These are phyloP conservation scores for Xenentodon cancila DNA, from an alignment of 2,797 vertebrate species.

Conservation along the genomic window DNA sequence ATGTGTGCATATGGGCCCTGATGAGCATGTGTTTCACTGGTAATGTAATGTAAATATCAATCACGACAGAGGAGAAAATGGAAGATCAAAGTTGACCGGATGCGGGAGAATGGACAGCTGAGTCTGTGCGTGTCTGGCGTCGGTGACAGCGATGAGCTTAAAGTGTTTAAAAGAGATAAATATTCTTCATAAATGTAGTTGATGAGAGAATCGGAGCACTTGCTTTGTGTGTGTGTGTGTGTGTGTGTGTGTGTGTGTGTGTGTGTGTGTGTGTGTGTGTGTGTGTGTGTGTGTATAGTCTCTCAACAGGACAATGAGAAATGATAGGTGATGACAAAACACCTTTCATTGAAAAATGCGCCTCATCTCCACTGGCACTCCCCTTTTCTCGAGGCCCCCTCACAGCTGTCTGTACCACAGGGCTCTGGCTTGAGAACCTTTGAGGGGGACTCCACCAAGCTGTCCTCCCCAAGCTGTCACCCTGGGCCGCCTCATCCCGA, in stretches of 20 bases:
- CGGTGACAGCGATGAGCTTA: slow-evolving; percentile 41
- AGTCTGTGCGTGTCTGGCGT: slow-evolving; percentile 42
- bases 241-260: not conserved
- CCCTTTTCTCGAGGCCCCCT: slow-evolving; percentile 52
- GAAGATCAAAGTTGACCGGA: slow-evolving; percentile 66
- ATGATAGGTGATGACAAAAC: slow-evolving; percentile 83
- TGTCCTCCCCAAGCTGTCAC: slow-evolving; percentile 68
- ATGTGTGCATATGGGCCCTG: slow-evolving; percentile 41
- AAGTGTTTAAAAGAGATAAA: slow-evolving; percentile 41
- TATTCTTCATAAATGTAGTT: slow-evolving; percentile 30
- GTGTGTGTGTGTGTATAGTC: slow-evolving; percentile 57
- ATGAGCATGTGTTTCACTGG: slow-evolving; percentile 41
- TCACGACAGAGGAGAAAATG: slow-evolving; percentile 58
- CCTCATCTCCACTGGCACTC: slow-evolving; percentile 63
- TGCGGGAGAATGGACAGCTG: slow-evolving; percentile 23
- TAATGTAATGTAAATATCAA: slow-evolving; percentile 73
- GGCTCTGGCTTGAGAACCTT: slow-evolving; percentile 67
- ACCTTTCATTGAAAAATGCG: slow-evolving; percentile 69
- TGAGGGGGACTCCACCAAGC: slow-evolving; percentile 36
- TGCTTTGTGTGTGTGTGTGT: not conserved
- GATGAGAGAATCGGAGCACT: slow-evolving; percentile 36
- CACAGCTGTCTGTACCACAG: slow-evolving; percentile 59
- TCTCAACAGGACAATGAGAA: slow-evolving; percentile 75
- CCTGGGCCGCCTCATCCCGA: slow-evolving; percentile 54
- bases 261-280: slow-evolving; percentile 16